phyloP scores from a whole-genome alignment of 2,113 vertebrate genomes.

The Oncorhynchus mykiss region DNA sequence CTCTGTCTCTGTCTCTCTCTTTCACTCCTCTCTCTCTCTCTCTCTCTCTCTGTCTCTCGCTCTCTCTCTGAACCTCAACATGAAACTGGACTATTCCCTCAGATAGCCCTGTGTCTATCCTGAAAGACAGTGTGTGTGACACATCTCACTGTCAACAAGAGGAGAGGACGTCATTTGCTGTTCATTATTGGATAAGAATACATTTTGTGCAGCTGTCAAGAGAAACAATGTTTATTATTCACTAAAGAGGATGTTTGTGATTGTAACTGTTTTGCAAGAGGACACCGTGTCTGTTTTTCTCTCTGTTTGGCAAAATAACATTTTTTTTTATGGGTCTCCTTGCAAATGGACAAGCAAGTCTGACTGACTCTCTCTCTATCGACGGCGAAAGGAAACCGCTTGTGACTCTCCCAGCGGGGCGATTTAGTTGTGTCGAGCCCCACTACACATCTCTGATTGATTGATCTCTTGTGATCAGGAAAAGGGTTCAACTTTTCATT shows the following conservation, averaged over 20 bases:
- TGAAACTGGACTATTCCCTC: too few relatives aligned
- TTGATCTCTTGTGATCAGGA: conserved; percentile 57
- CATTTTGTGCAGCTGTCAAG: conserved; percentile 3
- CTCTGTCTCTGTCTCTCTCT: too few relatives aligned
- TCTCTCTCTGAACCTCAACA: too few relatives aligned
- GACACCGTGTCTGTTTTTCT: not conserved
- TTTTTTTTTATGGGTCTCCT: not conserved
- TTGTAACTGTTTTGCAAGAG: not conserved
- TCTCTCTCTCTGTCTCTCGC: too few relatives aligned
- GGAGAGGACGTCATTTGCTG: not conserved
- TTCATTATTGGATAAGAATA: not conserved
- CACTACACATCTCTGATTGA: conserved; percentile 15
- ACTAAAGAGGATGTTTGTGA: not conserved
- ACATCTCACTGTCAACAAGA: not conserved
- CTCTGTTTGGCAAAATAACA: not conserved
- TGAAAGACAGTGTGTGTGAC: too few relatives aligned
- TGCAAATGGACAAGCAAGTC: not conserved
- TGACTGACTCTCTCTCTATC: not conserved
- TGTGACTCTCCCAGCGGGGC: not conserved
- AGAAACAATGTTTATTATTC: not conserved
- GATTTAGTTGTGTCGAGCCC: conserved; percentile 14
- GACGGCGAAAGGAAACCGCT: not conserved
- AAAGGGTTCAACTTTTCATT: conserved; percentile 81
- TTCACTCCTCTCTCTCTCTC: too few relatives aligned
- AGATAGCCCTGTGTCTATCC: too few relatives aligned